Percentiles rank a stretch among this genome's conserved stretches.
phyloP scores from a whole-genome alignment of 2,113 vertebrate species.

The Thermophis baileyi region DNA sequence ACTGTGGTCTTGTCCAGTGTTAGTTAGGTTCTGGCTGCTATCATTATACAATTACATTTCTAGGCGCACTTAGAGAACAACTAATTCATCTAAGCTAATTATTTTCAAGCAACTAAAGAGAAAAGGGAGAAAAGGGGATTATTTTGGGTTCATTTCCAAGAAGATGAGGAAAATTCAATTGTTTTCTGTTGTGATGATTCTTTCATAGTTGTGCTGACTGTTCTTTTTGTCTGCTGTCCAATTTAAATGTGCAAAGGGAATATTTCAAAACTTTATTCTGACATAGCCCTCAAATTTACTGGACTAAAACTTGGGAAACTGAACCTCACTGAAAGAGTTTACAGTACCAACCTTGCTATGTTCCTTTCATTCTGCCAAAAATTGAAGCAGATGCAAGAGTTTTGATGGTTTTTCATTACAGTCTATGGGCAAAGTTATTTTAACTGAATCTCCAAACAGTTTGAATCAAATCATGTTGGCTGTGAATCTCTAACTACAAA shows the following conservation, averaged over 20 bases:
- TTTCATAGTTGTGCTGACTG: background rate
- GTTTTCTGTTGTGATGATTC: background rate
- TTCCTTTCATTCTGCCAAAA: background rate
- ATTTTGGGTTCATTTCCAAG: background rate
- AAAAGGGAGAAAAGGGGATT: background rate
- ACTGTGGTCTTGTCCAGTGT: background rate
- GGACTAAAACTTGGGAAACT: background rate
- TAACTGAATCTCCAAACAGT: background rate
- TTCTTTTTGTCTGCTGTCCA: background rate
- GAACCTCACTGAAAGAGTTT: background rate
- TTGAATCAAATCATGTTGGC: background rate
- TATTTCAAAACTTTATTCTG: background rate
- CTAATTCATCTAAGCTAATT: background rate
- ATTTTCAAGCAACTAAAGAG: background rate
- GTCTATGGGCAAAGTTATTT: background rate
- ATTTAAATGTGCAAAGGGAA: background rate
- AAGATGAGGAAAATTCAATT: background rate
- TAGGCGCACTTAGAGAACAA: background rate
- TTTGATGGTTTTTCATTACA: background rate
- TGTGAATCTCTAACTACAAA: background rate
- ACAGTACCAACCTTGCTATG: background rate
- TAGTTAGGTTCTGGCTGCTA: background rate
- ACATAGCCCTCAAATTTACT: background rate
- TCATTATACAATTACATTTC: background rate
- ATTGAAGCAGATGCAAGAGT: background rate